These are phyloP conservation scores for Actinopyga echinites DNA, from an alignment of 53 echinoderm and acorn worm genomes.

Conservation along the genomic window DNA sequence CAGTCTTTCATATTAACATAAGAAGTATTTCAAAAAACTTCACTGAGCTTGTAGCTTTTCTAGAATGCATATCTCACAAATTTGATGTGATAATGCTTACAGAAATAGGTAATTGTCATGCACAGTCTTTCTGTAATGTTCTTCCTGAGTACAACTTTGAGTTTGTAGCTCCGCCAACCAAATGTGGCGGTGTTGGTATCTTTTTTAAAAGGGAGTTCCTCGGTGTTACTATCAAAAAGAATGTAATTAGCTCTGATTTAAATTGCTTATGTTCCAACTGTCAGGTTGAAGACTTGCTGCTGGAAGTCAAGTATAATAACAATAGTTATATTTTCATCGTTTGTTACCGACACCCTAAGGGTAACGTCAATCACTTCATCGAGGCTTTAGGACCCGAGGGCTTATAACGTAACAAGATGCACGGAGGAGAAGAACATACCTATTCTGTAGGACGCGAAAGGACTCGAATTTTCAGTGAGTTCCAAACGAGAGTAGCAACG, in stretches of 20 bases:
- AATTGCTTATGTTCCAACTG: background rate
- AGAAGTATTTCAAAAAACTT: background rate
- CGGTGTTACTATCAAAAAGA: background rate
- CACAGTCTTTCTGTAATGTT: background rate
- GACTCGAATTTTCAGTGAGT: too few relatives aligned
- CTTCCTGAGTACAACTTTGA: background rate
- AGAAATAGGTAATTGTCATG: background rate
- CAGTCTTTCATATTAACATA: background rate
- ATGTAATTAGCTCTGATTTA: background rate
- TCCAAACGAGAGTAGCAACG: too few relatives aligned
- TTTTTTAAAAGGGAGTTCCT: background rate
- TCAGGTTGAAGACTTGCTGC: background rate
- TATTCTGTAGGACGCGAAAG: too few relatives aligned
- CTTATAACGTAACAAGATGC: too few relatives aligned
- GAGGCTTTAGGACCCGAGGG: background rate
- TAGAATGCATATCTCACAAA: background rate
- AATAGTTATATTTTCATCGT: background rate
- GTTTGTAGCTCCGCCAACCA: background rate
- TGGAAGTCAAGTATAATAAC: background rate
- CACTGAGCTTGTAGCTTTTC: background rate
- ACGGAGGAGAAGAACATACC: too few relatives aligned
- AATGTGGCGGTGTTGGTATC: slow-evolving; percentile 6
- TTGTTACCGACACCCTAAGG: background rate
- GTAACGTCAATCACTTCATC: slow-evolving; percentile 1
- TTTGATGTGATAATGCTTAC: background rate